These are phyloP conservation scores for Perccottus glenii DNA, from an alignment of 2,113 vertebrate genomes.

Conservation along the genomic window DNA sequence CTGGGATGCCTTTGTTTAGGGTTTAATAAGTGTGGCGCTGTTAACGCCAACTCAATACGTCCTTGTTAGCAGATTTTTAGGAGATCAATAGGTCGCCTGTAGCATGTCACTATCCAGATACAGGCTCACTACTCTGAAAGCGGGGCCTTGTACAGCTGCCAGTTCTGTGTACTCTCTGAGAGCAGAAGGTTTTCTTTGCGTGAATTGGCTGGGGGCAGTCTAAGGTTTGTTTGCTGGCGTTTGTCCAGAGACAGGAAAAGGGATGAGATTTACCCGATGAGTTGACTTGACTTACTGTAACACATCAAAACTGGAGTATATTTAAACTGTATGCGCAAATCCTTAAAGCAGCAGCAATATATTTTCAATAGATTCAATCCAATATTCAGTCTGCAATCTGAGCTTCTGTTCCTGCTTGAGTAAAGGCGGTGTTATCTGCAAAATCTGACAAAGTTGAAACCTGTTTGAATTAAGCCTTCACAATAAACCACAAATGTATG, in stretches of 20 bases:
- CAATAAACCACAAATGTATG: too few relatives aligned
- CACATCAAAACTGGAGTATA: slow-evolving; percentile 1
- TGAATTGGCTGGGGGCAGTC: slow-evolving; percentile 31
- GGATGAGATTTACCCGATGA: slow-evolving; percentile 14
- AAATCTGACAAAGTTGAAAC: background rate
- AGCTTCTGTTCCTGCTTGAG: slow-evolving; percentile 3
- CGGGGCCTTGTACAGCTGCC: slow-evolving; percentile 29
- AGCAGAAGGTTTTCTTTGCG: slow-evolving; percentile 45
- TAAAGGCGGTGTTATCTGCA: background rate
- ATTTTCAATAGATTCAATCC: slow-evolving; percentile 1
- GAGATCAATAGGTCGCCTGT: slow-evolving; percentile 39
- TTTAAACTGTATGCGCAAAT: background rate
- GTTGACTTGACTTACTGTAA: slow-evolving; percentile 11
- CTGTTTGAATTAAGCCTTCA: too few relatives aligned
- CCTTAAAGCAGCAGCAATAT: slow-evolving; percentile 1
- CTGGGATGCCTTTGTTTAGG: slow-evolving; percentile 24
- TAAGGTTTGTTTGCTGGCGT: slow-evolving; percentile 35
- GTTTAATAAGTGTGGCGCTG: slow-evolving; percentile 25
- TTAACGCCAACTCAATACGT: slow-evolving; percentile 23
- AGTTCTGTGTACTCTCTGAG: slow-evolving; percentile 44
- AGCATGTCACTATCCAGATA: slow-evolving; percentile 24
- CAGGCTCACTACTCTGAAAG: slow-evolving; percentile 7
- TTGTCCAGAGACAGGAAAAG: slow-evolving; percentile 31
- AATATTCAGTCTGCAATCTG: background rate
- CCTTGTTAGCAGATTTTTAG: slow-evolving; percentile 21